phyloP scores from a whole-genome alignment of 2,888 invertebrate species.

The Pediacus dermestoides region DNA sequence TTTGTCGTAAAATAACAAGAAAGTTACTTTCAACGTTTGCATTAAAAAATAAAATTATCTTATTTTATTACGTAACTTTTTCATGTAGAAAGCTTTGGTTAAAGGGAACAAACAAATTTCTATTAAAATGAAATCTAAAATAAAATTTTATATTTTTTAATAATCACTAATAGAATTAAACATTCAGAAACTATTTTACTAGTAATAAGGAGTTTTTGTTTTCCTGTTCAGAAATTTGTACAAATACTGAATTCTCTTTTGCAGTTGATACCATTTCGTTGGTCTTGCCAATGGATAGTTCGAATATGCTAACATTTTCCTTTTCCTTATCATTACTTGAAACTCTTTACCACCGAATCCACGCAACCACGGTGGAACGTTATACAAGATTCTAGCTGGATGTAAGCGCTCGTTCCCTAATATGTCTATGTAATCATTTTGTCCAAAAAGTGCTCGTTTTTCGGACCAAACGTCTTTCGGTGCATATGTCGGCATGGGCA shows the following conservation, averaged over 20 bases:
- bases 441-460: slow-evolving; percentile 82
- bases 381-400: slow-evolving; percentile 80
- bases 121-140: neutral
- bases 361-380: slow-evolving; percentile 84
- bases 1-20: too few species aligned
- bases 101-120: slow-evolving; percentile 1
- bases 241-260: slow-evolving; percentile 70
- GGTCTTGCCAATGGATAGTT: slow-evolving; percentile 62
- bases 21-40: too few species aligned
- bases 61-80: neutral
- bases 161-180: neutral
- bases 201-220: slow-evolving; percentile 62
- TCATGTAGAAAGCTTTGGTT: neutral
- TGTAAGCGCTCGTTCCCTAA: slow-evolving; percentile 78
- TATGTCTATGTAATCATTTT: slow-evolving; percentile 97
- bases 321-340: slow-evolving; percentile 71
- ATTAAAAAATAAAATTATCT: too few species aligned
- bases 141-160: neutral
- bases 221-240: slow-evolving; percentile 77
- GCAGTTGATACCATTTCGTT: slow-evolving; percentile 72
- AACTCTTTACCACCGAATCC: slow-evolving; percentile 86
- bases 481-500: slow-evolving; percentile 67
- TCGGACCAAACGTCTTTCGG: slow-evolving; percentile 74
- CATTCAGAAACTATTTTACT: slow-evolving; percentile 7
- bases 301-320: slow-evolving; percentile 60